Evolutionary conservation across 1,140 invertebrate genomes (phyloP).

Genomic region (Elysia chlorotica): DNA sequence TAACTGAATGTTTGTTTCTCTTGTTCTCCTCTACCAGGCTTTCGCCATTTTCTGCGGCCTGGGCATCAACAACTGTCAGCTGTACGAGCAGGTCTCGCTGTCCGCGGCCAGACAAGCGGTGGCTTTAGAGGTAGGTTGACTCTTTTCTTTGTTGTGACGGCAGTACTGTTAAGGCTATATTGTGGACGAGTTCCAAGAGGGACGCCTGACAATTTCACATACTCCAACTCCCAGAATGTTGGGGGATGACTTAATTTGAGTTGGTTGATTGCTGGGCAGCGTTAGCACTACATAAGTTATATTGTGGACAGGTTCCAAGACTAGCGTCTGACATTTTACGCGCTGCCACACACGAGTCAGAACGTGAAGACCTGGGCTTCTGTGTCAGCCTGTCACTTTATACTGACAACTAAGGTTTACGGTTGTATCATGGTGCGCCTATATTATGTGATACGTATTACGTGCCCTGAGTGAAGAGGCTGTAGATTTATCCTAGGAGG

Average conservation of each 20-base stretch:
- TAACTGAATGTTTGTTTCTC: too few species aligned
- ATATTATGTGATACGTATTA: too few species aligned
- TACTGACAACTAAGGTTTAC: not conserved
- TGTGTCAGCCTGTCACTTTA: not conserved
- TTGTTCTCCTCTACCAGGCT: slow-evolving; percentile 76
- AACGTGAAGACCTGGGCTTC: not conserved
- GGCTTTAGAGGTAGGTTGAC: slow-evolving; percentile 82
- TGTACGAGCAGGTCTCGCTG: slow-evolving; percentile 79
- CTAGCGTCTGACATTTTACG: not conserved
- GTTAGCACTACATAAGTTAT: too few species aligned
- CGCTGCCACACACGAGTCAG: not conserved
- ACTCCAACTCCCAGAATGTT: not conserved
- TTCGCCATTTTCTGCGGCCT: slow-evolving; percentile 96
- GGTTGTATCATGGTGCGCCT: too few species aligned
- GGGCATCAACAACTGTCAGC: slow-evolving; percentile 95
- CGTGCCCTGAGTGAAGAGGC: too few species aligned
- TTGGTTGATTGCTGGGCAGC: not conserved
- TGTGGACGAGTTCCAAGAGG: not conserved
- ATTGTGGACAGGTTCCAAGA: too few species aligned
- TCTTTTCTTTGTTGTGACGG: not conserved
- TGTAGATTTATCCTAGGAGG: too few species aligned
- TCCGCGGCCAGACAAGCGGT: slow-evolving; percentile 95
- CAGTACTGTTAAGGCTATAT: not conserved
- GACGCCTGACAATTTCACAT: not conserved
- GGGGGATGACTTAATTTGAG: too few species aligned